Base-by-base conservation (phyloP, 2,888 invertebrate species). In the Tetrapedia diversipes region DNA sequence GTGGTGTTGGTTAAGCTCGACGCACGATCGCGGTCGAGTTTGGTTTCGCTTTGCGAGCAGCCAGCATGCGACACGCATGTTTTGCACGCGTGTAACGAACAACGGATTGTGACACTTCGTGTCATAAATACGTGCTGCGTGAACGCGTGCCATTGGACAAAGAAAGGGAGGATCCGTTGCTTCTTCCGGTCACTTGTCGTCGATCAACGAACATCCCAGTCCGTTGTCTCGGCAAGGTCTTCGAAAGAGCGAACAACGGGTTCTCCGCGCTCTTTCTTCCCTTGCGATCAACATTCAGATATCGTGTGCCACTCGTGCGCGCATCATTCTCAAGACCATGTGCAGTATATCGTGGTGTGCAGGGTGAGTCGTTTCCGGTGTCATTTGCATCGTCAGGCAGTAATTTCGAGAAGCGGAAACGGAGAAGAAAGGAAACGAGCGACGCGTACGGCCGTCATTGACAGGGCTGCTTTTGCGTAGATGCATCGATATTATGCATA, bases 1-100 rank as follows among this genome's bases (percentile, higher is more conserved):
- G 84, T 86, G 80, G 80, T 83, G 77, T 57, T 80, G 43, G 76
- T 61, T 82, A 81, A 53, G 75, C 79, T 82, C 71, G 74, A 39
- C 43, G n/a, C 59, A 19, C 32, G 19, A 45, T 37, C 22, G n/a
- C 56, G 22, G 63, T 37, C 65, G 54, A 54, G 47, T 51, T n/a
- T 83, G 68, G 61, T 19, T 67, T 39, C 32, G 41, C 41, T 78
- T n/a, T 84, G 85, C 83, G 85, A 83, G 82, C 90, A 90, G 89
- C 89, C 88, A 90, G 81, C 90, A 91, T 90, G 90, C 90, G 84
- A 89, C 88, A 87, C 89, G 86, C 83, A 87, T 66, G 82, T 83
- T 83, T 82, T 69, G 70, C 75, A 68, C 83, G 68, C 69, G 77
- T 77, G 70, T 54, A 4, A 29, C n/a, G 51, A n/a, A 53, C 51